phyloP scores from a whole-genome alignment of 2,888 invertebrate species.

The Junonia oenone region DNA sequence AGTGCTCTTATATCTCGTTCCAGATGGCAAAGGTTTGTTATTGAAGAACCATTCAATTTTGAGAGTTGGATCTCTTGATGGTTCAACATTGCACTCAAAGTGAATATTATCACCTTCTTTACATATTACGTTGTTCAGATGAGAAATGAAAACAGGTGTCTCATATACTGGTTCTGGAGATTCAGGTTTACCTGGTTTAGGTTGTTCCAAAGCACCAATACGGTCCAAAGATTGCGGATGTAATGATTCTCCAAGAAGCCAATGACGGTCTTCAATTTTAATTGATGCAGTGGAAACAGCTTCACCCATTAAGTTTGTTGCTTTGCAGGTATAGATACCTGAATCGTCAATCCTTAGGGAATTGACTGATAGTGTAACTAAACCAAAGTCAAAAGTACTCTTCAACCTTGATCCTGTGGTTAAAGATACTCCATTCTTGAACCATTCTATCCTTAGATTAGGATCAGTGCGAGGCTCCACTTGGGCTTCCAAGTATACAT shows the following conservation, averaged over 20 bases:
- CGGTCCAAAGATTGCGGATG: conserved; percentile 94
- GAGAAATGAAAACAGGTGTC: conserved; percentile 92
- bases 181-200: conserved; percentile 83
- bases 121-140: conserved; percentile 93
- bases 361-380: conserved; percentile 94
- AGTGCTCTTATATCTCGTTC: conserved; percentile 93
- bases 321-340: conserved; percentile 96
- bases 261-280: conserved; percentile 93
- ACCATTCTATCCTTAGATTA: conserved; percentile 93
- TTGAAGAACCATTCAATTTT: conserved; percentile 97
- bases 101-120: conserved; percentile 92
- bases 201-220: conserved; percentile 91
- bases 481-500: conserved; percentile 92
- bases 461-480: conserved; percentile 95
- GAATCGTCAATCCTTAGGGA: conserved; percentile 93
- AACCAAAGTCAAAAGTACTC: conserved; percentile 97
- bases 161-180: conserved; percentile 89
- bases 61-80: conserved; percentile 93
- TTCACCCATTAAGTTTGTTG: conserved; percentile 94
- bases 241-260: conserved; percentile 91
- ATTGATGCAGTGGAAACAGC: conserved; percentile 95
- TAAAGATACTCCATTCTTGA: conserved; percentile 92
- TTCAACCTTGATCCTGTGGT: conserved; percentile 93
- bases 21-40: conserved; percentile 91
- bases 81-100: conserved; percentile 95